These are phyloP conservation scores for Burhinus bistriatus DNA, from an alignment of 2,113 vertebrate species.

Conservation along the genomic window DNA sequence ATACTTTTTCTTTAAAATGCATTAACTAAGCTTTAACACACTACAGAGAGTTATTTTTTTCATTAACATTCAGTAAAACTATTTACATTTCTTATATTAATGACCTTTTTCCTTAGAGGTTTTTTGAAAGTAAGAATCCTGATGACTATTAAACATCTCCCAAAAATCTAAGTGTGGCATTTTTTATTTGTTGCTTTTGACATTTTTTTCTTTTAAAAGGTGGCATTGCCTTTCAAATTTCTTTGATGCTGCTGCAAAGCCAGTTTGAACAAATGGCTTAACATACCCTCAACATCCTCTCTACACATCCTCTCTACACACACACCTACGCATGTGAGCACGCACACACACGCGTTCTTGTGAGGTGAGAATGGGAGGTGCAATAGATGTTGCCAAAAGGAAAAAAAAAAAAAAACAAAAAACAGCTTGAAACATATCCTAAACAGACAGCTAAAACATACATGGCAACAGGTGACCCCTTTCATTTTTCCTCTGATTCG, in stretches of 20 bases:
- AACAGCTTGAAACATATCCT: not conserved
- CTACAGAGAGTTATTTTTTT: not conserved
- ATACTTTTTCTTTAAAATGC: not conserved
- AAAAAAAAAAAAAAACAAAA: not conserved
- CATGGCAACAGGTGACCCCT: not conserved
- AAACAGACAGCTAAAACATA: not conserved
- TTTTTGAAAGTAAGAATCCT: not conserved
- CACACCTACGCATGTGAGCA: too few relatives aligned
- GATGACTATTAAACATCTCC: not conserved
- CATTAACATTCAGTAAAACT: not conserved
- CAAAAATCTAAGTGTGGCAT: not conserved
- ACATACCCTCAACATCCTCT: not conserved
- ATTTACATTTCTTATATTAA: not conserved
- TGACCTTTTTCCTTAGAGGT: not conserved
- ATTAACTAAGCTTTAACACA: not conserved
- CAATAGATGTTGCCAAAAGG: not conserved
- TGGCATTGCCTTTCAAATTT: not conserved
- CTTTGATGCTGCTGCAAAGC: not conserved
- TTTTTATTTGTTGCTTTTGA: not conserved
- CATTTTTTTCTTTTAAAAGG: not conserved
- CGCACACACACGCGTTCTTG: too few relatives aligned
- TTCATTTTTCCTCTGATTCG: not conserved
- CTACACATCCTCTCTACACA: not conserved
- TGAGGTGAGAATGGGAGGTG: not conserved
- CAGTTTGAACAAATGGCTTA: not conserved